Evolutionary conservation across 2,797 vertebrate species (phyloP), one percentile per base, ranked within the genome.

Genomic region (Halcyon smyrnensis): DNA sequence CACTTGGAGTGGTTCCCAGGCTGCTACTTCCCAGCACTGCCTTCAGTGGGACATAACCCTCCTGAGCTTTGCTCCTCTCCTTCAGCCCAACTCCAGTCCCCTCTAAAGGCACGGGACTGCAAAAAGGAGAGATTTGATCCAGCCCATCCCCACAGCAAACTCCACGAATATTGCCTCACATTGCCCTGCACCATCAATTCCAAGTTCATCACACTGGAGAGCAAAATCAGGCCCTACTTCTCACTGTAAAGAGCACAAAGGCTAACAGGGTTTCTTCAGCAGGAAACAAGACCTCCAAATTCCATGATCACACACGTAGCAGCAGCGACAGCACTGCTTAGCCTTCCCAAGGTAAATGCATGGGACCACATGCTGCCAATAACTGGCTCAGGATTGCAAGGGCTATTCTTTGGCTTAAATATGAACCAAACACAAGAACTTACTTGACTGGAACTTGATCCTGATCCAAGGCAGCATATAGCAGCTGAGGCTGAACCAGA

Each of bases 221-320:
- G 30, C 13, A 53, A 54, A 54, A 45, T 2, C 59, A 46, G 50
- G 46, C 23, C 6, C 4, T 20, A 3, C 32, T 70, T 54, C 41
- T 41, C 28, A n/a, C 15, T 12, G 3, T 0, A 6, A 62, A 1
- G 4, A 60, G 24, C 28, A 32, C 28, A 41, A 54, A 64, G 19
- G 27, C 43, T 41, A 45, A 18, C 0, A 3, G 24, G 11, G 37
- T 1, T 89, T 34, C 24, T 39, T 24, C 36, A 60, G 39, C 41
- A 20, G 13, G 8, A 17, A 88, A 37, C 41, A 46, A 68, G 17
- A 34, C 36, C 57, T 36, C 51, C 53, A 8, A 69, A 21, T n/a
- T 17, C 53, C 25, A 27, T 3, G 0, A 4, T 11, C 2, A 2
- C 0, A 12, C 37, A 34, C 5, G 14, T 25, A 0, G 3, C 13